Conservation (phyloP, 1,140 invertebrate species). For the Ostrea edulis region DNA sequence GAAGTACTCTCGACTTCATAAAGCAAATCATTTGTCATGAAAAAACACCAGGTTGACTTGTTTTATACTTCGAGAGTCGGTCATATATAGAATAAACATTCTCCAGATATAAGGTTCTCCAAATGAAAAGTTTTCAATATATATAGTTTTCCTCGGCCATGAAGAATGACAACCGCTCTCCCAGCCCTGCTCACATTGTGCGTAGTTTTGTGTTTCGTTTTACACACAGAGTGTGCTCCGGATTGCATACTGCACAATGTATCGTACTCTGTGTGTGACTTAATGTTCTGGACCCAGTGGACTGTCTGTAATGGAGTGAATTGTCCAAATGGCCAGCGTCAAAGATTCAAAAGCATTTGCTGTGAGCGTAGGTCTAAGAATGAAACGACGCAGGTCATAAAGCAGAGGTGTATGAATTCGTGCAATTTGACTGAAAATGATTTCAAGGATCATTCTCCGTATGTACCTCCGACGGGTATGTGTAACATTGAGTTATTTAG, state of each 20-base stretch:
- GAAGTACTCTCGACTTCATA: background rate
- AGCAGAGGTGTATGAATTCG: constrained; percentile 4
- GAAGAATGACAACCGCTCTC: background rate
- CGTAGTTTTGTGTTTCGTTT: background rate
- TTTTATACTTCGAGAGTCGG: background rate
- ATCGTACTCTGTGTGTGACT: background rate
- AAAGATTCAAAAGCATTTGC: constrained; percentile 13
- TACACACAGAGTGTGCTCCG: background rate
- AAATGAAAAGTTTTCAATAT: too few species aligned
- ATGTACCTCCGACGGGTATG: constrained; percentile 6
- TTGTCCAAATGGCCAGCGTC: background rate
- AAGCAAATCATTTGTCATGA: constrained; percentile 15
- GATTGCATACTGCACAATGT: background rate
- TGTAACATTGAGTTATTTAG: background rate
- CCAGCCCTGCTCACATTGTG: background rate
- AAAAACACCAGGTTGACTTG: background rate
- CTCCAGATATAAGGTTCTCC: background rate
- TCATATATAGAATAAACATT: background rate
- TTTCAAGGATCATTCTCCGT: constrained; percentile 14
- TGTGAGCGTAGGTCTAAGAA: background rate
- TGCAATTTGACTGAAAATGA: constrained; percentile 22
- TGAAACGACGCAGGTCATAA: background rate
- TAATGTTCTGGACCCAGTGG: constrained; percentile 22
- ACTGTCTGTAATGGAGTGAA: constrained; percentile 6
- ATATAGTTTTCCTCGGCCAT: background rate